Evolutionary conservation across 1,140 invertebrate species (phyloP).

Genomic region (Solenopsis invicta): DNA sequence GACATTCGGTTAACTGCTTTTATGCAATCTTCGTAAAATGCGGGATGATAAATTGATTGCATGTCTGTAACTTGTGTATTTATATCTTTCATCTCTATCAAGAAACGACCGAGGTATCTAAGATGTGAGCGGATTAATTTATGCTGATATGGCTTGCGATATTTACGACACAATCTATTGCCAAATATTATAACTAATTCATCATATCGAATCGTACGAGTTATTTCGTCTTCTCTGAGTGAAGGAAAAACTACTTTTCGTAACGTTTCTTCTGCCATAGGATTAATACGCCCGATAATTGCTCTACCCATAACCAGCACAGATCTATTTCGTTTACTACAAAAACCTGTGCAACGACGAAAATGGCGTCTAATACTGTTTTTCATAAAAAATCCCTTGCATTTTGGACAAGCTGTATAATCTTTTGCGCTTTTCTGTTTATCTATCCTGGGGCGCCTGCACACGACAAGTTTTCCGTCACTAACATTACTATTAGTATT

Average conservation of each 20-base stretch:
- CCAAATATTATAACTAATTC: conserved; percentile 18
- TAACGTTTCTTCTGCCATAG: conserved; percentile 14
- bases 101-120: conserved; percentile 5
- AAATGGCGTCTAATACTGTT: conserved; percentile 11
- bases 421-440: neutral
- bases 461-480: neutral
- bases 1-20: conserved; percentile 12
- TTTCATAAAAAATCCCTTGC: conserved; percentile 20
- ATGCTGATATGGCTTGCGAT: conserved; percentile 21
- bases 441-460: neutral
- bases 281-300: conserved; percentile 8
- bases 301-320: conserved; percentile 9
- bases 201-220: neutral
- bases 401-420: conserved; percentile 23
- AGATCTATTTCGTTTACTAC: neutral
- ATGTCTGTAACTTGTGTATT: neutral
- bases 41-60: conserved; percentile 2
- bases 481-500: conserved; percentile 3
- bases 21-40: conserved; percentile 28
- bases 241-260: conserved; percentile 21
- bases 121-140: conserved; percentile 27
- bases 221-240: conserved; percentile 20
- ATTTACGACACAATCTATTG: conserved; percentile 12
- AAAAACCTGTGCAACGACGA: neutral
- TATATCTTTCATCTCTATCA: neutral